A percentile compares a stretch with the other conserved stretches of the same genome.
phyloP scores from a whole-genome alignment of 2,888 invertebrate species.

The Eristalis pertinax region DNA sequence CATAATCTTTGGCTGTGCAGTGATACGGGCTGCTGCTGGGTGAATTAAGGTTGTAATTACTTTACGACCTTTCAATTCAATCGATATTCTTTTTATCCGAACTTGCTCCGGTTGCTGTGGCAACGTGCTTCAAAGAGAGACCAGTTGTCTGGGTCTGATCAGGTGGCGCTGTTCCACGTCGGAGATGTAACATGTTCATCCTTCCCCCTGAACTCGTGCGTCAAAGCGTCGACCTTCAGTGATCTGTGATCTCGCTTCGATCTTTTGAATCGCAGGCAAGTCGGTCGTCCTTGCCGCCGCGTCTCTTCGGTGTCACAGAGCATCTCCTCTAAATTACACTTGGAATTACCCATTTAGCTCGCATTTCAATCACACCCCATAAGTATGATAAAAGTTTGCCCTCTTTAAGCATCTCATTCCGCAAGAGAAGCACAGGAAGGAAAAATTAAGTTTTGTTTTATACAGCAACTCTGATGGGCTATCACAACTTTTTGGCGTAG shows the following conservation, averaged over 20 bases:
- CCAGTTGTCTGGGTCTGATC: too few relatives aligned
- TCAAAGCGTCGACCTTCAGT: too few relatives aligned
- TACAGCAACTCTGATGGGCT: conserved; percentile 16
- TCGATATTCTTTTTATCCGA: neutral
- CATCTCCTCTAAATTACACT: too few relatives aligned
- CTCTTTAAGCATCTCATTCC: conserved; percentile 30
- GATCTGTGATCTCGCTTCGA: too few relatives aligned
- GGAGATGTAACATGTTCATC: too few relatives aligned
- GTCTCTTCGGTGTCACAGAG: too few relatives aligned
- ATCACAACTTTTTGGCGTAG: conserved; percentile 40
- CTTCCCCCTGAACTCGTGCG: too few relatives aligned
- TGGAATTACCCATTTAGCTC: neutral
- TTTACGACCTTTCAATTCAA: neutral
- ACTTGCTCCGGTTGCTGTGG: too few relatives aligned
- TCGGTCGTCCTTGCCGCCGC: too few relatives aligned
- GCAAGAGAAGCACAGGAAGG: conserved; percentile 14
- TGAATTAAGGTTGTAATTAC: neutral
- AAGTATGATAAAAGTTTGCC: conserved; percentile 35
- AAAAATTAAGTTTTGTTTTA: conserved; percentile 44
- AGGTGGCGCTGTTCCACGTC: too few relatives aligned
- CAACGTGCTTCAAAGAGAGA: too few relatives aligned
- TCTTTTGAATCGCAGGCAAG: too few relatives aligned
- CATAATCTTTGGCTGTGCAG: conserved; percentile 12
- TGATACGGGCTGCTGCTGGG: neutral
- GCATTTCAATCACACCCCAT: neutral